phyloP scores from a whole-genome alignment of 2,888 invertebrate genomes.

The Andrena praecox region DNA sequence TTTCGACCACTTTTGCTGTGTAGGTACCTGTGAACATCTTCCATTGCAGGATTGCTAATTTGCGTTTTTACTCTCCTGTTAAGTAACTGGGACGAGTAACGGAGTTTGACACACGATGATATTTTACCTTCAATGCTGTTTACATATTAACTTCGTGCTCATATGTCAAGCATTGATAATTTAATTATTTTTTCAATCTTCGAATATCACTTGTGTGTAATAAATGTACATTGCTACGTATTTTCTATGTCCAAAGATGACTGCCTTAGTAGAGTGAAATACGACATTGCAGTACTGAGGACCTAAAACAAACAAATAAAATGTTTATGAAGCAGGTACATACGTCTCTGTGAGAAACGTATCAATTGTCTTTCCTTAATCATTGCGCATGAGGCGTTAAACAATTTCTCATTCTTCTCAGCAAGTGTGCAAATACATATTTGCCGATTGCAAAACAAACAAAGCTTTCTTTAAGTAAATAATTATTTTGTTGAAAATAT shows the following conservation, averaged over 20 bases:
- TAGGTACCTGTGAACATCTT: too few species aligned
- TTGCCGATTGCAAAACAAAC: too few species aligned
- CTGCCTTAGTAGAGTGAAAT: conserved; percentile 32
- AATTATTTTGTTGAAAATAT: too few species aligned
- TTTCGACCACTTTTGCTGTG: too few species aligned
- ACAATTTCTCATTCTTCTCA: too few species aligned
- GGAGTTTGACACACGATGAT: background rate
- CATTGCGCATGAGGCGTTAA: too few species aligned
- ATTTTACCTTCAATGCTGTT: background rate
- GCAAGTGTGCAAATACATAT: too few species aligned
- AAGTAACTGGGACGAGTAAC: background rate
- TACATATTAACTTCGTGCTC: background rate
- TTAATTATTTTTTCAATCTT: background rate
- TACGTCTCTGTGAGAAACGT: too few species aligned
- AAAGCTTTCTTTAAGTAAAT: too few species aligned
- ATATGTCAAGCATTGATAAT: background rate
- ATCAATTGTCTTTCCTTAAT: too few species aligned
- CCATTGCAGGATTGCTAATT: background rate
- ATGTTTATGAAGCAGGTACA: background rate
- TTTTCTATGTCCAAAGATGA: background rate
- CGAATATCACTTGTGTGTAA: background rate
- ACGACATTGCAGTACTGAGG: conserved; percentile 44
- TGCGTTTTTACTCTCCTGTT: background rate
- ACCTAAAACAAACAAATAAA: conserved; percentile 13
- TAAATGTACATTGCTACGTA: background rate